Base-by-base conservation (phyloP, 2,888 invertebrate species). In the Odontocolon sp. region DNA sequence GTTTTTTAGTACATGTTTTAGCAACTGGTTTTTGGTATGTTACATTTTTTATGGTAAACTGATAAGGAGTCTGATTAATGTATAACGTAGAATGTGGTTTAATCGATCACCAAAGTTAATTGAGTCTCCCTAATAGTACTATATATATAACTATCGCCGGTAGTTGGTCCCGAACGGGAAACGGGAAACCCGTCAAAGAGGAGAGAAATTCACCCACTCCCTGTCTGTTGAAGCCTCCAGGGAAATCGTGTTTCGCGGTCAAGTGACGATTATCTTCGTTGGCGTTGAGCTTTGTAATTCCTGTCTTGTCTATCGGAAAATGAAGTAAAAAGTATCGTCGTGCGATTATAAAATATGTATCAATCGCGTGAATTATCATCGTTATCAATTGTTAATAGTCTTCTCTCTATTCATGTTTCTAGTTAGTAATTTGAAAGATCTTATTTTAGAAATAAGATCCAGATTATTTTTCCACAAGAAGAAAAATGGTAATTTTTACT, bases 241-340 rank as follows among this genome's bases (percentile, higher is more conserved):
- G 40, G 28, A 64, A 69, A 75, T 75, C 47, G 56, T 21, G 47
- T 69, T 74, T 56, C 31, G 16, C 56, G 11, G 36, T 33, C 33
- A 42, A 68, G 16, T 50, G 50, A 21, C 50, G 16, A 59, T 69
- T 69, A 69, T 28, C 26, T 45, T 56, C 36, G n/a, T n/a, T n/a
- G 40, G n/a, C 16, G 42, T 28, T 8, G 54, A 66, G 67, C 40
- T 67, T 52, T 42, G 31, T 59, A 40, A 33, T 9, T 28, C 18
- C 33, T 9, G 33, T 18, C 31, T 26, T 23, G 33, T 54, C 14
- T 8, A 61, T 54, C 40, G 16, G 1, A n/a, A 9, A 8, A 14
- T 26, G 36, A 45, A 23, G 45, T 3, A 3, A 11, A 36, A 9
- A 5, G 28, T 23, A 36, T 31, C 31, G 14, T 16, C n/a, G 21